phyloP scores from a whole-genome alignment of 2,113 vertebrate species.

The Podocnemis expansa region DNA sequence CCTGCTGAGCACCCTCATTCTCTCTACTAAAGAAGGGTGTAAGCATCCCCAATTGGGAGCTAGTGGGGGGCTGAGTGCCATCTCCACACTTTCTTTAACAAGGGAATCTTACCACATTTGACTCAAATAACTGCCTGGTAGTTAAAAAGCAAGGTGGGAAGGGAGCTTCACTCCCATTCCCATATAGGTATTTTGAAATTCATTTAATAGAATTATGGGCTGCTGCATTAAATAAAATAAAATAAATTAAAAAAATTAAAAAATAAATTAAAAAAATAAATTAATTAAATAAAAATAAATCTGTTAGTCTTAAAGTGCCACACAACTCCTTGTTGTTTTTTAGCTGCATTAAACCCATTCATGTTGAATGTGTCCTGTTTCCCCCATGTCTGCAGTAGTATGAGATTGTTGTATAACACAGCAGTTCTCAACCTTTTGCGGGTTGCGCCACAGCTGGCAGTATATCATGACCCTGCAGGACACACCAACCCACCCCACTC shows the following conservation, averaged over 20 bases:
- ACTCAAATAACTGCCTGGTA: not conserved
- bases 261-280: no score
- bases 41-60: not conserved
- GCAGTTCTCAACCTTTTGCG: no score
- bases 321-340: no score
- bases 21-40: not conserved
- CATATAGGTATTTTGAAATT: not conserved
- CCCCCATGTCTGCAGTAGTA: not conserved
- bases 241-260: no score
- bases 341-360: no score
- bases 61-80: not conserved
- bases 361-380: not conserved
- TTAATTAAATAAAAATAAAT: no score
- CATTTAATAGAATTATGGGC: fast-evolving
- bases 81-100: not conserved
- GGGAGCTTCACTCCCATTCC: not conserved
- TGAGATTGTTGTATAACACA: not conserved
- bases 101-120: not conserved
- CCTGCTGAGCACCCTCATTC: no score
- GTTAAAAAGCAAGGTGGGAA: not conserved
- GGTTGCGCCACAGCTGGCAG: no score
- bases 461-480: no score
- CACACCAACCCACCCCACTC: no score
- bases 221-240: not conserved
- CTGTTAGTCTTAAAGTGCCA: no score